Conservation (phyloP, 2,888 invertebrate genomes). For the Malacosoma neustria region DNA sequence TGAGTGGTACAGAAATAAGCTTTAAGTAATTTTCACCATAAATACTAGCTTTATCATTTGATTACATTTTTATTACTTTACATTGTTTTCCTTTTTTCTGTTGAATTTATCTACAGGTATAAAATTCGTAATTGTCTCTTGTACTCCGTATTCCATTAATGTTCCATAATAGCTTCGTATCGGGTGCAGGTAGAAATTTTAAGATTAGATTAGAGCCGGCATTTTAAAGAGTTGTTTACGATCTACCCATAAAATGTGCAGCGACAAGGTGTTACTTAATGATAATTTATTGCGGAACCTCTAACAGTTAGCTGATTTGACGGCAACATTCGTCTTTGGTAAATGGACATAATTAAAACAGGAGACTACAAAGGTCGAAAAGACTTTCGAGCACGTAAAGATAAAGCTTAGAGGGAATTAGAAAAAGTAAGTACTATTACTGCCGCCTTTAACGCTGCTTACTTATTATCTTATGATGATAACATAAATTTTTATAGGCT, state of each 20-base stretch:
- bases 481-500: slow-evolving; percentile 5
- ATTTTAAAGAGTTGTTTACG: slow-evolving; percentile 47
- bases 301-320: slow-evolving; percentile 43
- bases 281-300: slow-evolving; percentile 66
- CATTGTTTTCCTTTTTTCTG: slow-evolving; percentile 7
- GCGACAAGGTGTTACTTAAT: slow-evolving; percentile 67
- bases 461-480: too few species aligned
- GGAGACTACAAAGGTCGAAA: too few species aligned
- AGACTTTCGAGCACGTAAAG: too few species aligned
- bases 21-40: too few species aligned
- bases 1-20: not conserved
- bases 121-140: slow-evolving; percentile 40
- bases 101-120: slow-evolving; percentile 24
- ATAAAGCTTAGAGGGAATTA: too few species aligned
- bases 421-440: too few species aligned
- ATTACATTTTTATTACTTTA: not conserved
- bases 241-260: slow-evolving; percentile 44
- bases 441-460: too few species aligned
- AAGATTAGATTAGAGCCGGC: slow-evolving; percentile 54
- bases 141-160: not conserved
- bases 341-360: slow-evolving; percentile 51
- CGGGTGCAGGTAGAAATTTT: slow-evolving; percentile 55
- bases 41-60: too few species aligned
- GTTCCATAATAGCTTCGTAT: slow-evolving; percentile 34
- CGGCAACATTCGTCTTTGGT: slow-evolving; percentile 61